Conservation (phyloP, 2,797 vertebrate genomes). For the Hippopotamyrus pictus region DNA sequence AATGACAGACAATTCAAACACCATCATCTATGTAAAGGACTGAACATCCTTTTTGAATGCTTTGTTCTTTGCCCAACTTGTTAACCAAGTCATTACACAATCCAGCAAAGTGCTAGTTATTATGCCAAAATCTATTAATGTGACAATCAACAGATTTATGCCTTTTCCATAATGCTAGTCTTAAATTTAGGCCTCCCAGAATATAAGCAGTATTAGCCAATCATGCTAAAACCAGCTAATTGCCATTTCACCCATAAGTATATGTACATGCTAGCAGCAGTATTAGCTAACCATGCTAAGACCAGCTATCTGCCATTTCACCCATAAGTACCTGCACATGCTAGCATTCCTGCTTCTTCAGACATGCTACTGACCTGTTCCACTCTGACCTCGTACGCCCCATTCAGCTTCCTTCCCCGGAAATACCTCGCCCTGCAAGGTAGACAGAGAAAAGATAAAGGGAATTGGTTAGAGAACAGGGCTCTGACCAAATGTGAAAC, state of each 20-base stretch:
- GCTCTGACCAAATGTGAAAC: neutral
- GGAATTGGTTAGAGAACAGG: neutral
- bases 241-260: neutral
- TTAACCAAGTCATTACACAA: neutral
- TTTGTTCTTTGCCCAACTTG: neutral
- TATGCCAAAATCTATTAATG: neutral
- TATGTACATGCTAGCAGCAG: neutral
- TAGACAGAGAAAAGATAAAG: conserved; percentile 29
- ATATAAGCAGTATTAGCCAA: neutral
- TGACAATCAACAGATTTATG: neutral
- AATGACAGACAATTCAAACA: neutral
- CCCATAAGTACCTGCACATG: neutral
- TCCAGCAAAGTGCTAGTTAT: neutral
- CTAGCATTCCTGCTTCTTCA: neutral
- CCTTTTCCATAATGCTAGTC: neutral
- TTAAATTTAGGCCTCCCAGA: neutral
- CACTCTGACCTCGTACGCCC: conserved; percentile 85
- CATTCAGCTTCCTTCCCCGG: conserved; percentile 85
- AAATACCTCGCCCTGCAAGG: conserved; percentile 84
- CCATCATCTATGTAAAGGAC: neutral
- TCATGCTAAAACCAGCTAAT: neutral
- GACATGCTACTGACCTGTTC: conserved; percentile 78
- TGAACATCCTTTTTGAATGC: neutral
- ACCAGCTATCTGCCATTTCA: neutral
- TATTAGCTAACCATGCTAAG: neutral